Evolutionary conservation across 2,888 invertebrate genomes (phyloP), one percentile per base, ranked within the genome.

Genomic region (Melolontha melolontha): DNA sequence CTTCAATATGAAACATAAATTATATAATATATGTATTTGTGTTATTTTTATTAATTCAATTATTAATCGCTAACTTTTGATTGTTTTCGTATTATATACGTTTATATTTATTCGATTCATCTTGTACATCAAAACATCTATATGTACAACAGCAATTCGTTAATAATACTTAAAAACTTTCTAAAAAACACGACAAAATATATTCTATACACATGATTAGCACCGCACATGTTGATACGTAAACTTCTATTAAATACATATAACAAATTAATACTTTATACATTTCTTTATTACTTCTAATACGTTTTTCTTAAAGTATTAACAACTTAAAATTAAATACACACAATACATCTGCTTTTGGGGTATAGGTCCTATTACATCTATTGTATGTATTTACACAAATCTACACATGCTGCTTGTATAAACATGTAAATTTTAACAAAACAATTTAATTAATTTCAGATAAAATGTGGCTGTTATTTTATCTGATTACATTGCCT

Each of bases 401-500:
- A 42, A 42, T 34, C 27, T 39, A 34, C 6, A 62, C 29, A 12
- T 34, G 8, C 29, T 44, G 47, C 8, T 12, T 27, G 16, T 55
- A 55, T 17, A 44, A 55, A 68, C 44, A 68, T 54, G 16, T 49
- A 68, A 66, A 54, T 17, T 22, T 66, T 14, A 57, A 66, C 11
- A 22, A 49, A 66, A 55, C 10, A 34, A 1, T 59, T 16, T 22
- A 50, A 14, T 52, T 44, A 44, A 65, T 41, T 49, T 74, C 74
- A 72, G 74, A 75, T 70, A 75, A 76, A 78, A 76, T 74, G 76
- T 78, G 77, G 78, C 78, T 77, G 79, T 6, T 70, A 75, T 77
- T 78, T 74, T 68, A 67, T 65, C 67, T 65, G 69, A 70, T 16
- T 12, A 40, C 2, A 14, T 34, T 57, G 40, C 10, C 10, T 8